Conservation (phyloP, 2,888 invertebrate genomes). For the Gibbula magus region DNA sequence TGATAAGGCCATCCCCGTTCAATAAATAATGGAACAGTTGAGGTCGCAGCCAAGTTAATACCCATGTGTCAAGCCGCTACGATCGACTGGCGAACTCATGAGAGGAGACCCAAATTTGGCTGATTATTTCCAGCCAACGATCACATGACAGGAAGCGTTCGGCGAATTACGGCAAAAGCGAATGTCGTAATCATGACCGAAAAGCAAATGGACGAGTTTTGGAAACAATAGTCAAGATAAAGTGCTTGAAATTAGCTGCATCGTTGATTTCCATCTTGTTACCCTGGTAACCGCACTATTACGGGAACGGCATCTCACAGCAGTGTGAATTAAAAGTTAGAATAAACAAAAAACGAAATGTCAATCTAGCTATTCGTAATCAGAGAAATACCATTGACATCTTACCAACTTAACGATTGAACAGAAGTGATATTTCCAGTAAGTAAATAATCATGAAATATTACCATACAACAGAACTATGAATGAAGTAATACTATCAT, state of each 20-base stretch:
- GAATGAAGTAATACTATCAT: too few relatives aligned
- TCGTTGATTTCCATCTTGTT: background rate
- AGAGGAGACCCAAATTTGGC: background rate
- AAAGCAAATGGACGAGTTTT: background rate
- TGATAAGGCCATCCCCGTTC: background rate
- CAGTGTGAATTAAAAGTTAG: too few relatives aligned
- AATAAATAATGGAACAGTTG: background rate
- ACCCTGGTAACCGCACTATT: background rate
- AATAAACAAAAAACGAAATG: too few relatives aligned
- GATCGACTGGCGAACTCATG: background rate
- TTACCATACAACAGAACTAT: too few relatives aligned
- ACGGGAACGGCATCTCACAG: background rate
- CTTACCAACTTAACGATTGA: too few relatives aligned
- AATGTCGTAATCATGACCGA: slow-evolving; percentile 4
- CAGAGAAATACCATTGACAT: too few relatives aligned
- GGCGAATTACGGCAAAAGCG: background rate
- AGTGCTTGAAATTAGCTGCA: slow-evolving; percentile 6
- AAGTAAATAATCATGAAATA: too few relatives aligned
- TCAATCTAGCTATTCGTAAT: too few relatives aligned
- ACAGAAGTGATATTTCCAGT: too few relatives aligned
- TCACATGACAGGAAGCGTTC: slow-evolving; percentile 5
- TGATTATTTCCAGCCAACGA: background rate
- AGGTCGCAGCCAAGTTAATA: background rate
- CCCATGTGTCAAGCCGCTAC: background rate
- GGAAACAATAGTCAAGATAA: background rate